A percentile compares a stretch with the other conserved stretches of the same genome.
phyloP scores from a whole-genome alignment of 1,140 invertebrate genomes.

The Hycleus phaleratus region DNA sequence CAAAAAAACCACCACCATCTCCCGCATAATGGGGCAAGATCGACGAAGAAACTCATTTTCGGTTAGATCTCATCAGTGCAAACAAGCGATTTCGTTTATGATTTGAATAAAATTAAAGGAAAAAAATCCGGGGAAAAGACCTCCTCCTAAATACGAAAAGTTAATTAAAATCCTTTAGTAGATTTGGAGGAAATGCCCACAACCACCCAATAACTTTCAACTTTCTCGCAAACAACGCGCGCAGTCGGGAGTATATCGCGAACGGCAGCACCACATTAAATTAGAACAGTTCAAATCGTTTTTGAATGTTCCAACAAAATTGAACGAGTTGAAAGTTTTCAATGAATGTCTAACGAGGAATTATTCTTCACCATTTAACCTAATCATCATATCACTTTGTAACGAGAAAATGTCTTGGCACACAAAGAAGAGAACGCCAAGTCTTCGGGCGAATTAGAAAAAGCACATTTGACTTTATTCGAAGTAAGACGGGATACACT shows the following conservation, averaged over 20 bases:
- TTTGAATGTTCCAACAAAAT: slow-evolving; percentile 24
- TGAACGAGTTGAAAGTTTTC: slow-evolving; percentile 35
- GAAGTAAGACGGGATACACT: no score
- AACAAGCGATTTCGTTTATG: slow-evolving; percentile 2
- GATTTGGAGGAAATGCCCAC: slow-evolving; percentile 18
- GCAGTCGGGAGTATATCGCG: neutral
- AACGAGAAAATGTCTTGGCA: slow-evolving; percentile 19
- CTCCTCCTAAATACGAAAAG: slow-evolving; percentile 10
- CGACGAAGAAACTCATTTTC: neutral
- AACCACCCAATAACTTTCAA: slow-evolving; percentile 21
- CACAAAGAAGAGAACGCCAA: no score
- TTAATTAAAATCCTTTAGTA: slow-evolving; percentile 23
- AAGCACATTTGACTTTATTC: no score
- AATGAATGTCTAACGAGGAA: slow-evolving; percentile 39
- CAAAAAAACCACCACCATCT: no score
- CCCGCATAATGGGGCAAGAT: no score
- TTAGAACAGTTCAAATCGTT: slow-evolving; percentile 35
- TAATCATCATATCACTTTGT: slow-evolving; percentile 39
- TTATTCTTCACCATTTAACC: slow-evolving; percentile 39
- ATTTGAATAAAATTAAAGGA: slow-evolving; percentile 7
- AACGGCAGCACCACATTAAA: slow-evolving; percentile 27
- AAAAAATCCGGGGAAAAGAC: neutral
- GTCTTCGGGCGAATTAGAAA: no score
- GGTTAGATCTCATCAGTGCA: neutral
- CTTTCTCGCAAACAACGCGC: slow-evolving; percentile 9